Conservation (phyloP, 2,113 vertebrate species). For the Lutjanus erythropterus region DNA sequence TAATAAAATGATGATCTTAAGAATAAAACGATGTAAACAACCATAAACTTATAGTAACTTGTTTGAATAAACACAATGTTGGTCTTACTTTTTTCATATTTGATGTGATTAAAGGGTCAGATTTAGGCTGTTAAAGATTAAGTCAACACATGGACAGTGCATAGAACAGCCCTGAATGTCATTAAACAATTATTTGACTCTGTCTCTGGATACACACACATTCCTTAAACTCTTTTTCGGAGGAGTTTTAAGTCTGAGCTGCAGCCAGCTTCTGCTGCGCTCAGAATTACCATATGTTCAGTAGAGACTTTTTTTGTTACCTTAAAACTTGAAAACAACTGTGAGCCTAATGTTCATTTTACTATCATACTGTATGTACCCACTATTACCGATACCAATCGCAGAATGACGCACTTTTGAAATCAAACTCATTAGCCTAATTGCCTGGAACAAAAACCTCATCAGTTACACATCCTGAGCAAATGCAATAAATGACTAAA, state of each 20-base stretch:
- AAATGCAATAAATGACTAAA: conserved; percentile 55
- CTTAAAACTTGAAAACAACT: conserved; percentile 25
- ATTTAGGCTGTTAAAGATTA: too few species aligned
- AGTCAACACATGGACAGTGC: neutral
- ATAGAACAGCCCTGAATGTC: neutral
- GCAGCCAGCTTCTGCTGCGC: neutral
- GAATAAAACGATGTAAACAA: too few species aligned
- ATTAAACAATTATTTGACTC: neutral
- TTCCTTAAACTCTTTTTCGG: neutral
- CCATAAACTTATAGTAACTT: too few species aligned
- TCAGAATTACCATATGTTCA: neutral
- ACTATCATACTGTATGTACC: conserved; percentile 13
- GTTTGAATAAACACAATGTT: too few species aligned
- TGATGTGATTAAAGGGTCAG: too few species aligned
- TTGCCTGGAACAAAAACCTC: conserved; percentile 51
- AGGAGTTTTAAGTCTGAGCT: neutral
- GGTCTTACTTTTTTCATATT: too few species aligned
- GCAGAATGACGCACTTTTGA: conserved; percentile 1
- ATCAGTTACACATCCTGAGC: conserved; percentile 53
- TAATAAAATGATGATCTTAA: too few species aligned
- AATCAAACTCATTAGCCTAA: conserved; percentile 54
- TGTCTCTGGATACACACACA: neutral
- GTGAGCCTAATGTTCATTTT: conserved; percentile 33
- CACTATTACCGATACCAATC: conserved; percentile 19
- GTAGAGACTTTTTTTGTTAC: neutral